Evolutionary conservation across 2,113 vertebrate genomes (phyloP).

Genomic region (Phaetusa simplex): DNA sequence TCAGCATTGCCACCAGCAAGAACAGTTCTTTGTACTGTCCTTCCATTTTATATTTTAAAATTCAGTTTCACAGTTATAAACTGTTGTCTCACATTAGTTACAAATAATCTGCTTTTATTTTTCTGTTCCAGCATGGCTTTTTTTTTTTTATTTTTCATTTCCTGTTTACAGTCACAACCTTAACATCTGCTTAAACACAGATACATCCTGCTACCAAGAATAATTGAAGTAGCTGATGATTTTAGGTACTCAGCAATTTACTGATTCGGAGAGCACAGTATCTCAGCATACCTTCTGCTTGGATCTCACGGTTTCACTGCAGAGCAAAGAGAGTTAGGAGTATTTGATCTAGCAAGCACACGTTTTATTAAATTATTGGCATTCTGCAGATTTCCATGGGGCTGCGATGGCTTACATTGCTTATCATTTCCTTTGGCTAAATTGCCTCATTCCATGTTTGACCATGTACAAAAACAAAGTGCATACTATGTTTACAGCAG

Average conservation of each 20-base stretch:
- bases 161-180: background rate
- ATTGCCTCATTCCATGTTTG: conserved; percentile 8
- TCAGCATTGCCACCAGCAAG: background rate
- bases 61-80: background rate
- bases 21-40: background rate
- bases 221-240: background rate
- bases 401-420: background rate
- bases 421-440: conserved; percentile 14
- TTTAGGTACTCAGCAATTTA: conserved; percentile 24
- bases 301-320: background rate
- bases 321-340: background rate
- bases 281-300: conserved; percentile 39
- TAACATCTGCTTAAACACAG: background rate
- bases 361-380: conserved; percentile 14
- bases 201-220: background rate
- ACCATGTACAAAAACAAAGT: background rate
- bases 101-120: background rate
- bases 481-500: background rate
- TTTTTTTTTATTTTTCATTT: background rate
- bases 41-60: background rate
- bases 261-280: background rate
- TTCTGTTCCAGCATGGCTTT: background rate
- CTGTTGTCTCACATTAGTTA: background rate
- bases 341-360: conserved; percentile 11
- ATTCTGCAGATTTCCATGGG: conserved; percentile 21